These are phyloP conservation scores for Schizopygopsis malacanthus DNA, from an alignment of 2,797 vertebrate species.

Conservation along the genomic window DNA sequence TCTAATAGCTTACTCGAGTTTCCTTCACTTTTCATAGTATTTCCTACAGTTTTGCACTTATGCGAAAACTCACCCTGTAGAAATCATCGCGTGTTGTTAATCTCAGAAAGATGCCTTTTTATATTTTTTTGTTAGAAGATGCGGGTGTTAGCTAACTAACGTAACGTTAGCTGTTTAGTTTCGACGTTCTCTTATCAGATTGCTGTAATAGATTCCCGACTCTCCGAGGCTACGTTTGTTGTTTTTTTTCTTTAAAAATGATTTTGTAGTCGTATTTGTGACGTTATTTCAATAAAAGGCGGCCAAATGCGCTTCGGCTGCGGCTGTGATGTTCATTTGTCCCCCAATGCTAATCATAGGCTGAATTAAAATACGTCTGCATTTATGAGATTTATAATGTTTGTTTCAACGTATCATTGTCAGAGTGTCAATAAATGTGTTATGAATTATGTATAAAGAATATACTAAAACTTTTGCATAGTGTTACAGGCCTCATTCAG, in stretches of 20 bases:
- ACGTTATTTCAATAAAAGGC: neutral
- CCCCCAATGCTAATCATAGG: conserved; percentile 13
- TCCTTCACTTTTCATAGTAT: neutral
- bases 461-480: neutral
- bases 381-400: neutral
- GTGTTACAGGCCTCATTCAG: conserved; percentile 37
- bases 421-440: neutral
- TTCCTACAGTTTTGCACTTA: neutral
- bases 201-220: neutral
- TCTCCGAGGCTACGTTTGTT: neutral
- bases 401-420: neutral
- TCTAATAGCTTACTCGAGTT: neutral
- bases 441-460: neutral
- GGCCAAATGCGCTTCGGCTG: neutral
- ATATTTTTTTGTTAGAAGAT: conserved; percentile 13
- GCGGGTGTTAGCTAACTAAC: conserved; percentile 58
- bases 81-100: neutral
- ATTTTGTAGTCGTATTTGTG: conserved; percentile 64
- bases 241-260: conserved; percentile 51
- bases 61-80: neutral
- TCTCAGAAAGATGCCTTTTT: neutral
- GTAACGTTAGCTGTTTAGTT: conserved; percentile 65
- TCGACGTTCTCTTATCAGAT: conserved; percentile 20
- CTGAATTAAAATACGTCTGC: neutral
- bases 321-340: conserved; percentile 26